A percentile compares a stretch with the other conserved stretches of the same genome.
Conservation (phyloP, 1,140 invertebrate species). For the Prorops nasuta region DNA sequence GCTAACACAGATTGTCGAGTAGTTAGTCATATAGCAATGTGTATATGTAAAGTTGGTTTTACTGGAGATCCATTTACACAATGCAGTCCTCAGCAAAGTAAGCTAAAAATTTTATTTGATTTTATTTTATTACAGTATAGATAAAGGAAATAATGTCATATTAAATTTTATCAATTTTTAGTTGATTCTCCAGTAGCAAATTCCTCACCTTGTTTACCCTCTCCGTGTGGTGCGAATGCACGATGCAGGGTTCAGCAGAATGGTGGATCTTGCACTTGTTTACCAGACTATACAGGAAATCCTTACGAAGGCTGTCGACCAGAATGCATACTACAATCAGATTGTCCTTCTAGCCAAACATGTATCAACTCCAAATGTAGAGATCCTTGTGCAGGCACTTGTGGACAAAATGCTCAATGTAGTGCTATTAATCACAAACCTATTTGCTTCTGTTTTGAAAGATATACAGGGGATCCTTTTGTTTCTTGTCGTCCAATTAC, state of each 20-base stretch:
- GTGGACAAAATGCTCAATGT: constrained; percentile 54
- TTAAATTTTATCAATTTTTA: too few relatives aligned
- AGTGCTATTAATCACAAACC: constrained; percentile 54
- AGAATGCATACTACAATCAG: constrained; percentile 50
- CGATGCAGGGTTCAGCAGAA: constrained; percentile 46
- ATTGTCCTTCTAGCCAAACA: constrained; percentile 46
- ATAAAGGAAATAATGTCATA: too few relatives aligned
- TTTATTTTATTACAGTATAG: too few relatives aligned
- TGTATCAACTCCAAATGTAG: constrained; percentile 52
- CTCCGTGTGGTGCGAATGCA: constrained; percentile 57
- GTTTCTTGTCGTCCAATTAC: constrained; percentile 44
- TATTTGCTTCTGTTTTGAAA: constrained; percentile 47
- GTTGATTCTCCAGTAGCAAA: too few relatives aligned
- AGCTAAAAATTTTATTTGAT: too few relatives aligned
- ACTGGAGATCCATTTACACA: constrained; percentile 69
- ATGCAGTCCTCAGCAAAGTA: too few relatives aligned
- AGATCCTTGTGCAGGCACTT: constrained; percentile 53
- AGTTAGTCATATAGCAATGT: constrained; percentile 72
- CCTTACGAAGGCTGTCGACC: constrained; percentile 52
- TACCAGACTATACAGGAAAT: constrained; percentile 53
- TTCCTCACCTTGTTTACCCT: too few relatives aligned
- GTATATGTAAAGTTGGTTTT: constrained; percentile 67
- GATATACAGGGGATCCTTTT: constrained; percentile 58
- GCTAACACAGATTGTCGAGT: constrained; percentile 72
- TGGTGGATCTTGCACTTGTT: constrained; percentile 57